phyloP scores from a whole-genome alignment of 2,113 vertebrate species.

The Ammodytes dubius region DNA sequence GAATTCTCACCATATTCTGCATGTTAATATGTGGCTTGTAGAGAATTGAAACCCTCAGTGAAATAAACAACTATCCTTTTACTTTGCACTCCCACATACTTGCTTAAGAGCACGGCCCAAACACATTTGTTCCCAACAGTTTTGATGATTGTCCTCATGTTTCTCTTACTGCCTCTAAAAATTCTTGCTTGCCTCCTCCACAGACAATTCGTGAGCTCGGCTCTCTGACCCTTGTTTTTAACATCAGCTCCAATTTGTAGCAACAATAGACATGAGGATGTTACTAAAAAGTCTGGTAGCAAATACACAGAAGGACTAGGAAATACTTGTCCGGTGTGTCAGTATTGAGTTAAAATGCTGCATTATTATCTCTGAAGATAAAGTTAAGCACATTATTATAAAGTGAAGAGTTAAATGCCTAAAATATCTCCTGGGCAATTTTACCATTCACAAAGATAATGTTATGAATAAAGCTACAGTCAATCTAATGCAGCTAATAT shows the following conservation, averaged over 20 bases:
- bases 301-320: background rate
- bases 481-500: background rate
- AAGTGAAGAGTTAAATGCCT: slow-evolving; percentile 14
- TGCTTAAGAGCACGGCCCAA: slow-evolving; percentile 35
- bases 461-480: slow-evolving; percentile 1
- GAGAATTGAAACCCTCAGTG: slow-evolving; percentile 27
- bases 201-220: background rate
- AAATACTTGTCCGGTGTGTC: slow-evolving; percentile 14
- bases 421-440: background rate
- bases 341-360: slow-evolving; percentile 6
- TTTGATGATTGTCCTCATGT: slow-evolving; percentile 38
- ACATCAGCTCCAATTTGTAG: background rate
- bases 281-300: background rate
- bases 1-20: background rate
- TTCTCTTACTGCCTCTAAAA: slow-evolving; percentile 33
- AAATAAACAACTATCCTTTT: slow-evolving; percentile 30
- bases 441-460: background rate
- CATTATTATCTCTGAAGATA: slow-evolving; percentile 23
- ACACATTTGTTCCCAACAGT: slow-evolving; percentile 41
- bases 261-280: background rate
- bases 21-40: background rate
- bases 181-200: slow-evolving; percentile 12
- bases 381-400: slow-evolving; percentile 31
- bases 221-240: slow-evolving; percentile 42
- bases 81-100: slow-evolving; percentile 21